A percentile compares a stretch with the other conserved stretches of the same genome.
phyloP scores from a whole-genome alignment of 2,888 invertebrate species.

The Odontomyia ornata region DNA sequence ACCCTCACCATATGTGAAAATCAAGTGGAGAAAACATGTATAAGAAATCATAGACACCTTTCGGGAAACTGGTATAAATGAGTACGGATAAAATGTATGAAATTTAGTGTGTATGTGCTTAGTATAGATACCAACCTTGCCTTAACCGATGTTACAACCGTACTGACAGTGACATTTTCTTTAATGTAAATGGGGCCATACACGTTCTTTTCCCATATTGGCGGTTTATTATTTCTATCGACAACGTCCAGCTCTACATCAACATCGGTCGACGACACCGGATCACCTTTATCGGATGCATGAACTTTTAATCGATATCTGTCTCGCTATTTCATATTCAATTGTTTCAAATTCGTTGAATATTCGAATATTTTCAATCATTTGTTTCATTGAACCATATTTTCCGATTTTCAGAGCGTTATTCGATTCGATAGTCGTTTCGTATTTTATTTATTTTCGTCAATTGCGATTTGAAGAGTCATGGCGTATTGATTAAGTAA shows the following conservation, averaged over 20 bases:
- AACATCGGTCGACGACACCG: slow-evolving; percentile 93
- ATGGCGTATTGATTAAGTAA: slow-evolving; percentile 53
- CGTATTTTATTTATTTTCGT: slow-evolving; percentile 39
- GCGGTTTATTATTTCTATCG: slow-evolving; percentile 98
- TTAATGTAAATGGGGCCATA: slow-evolving; percentile 98
- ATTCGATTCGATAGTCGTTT: no score
- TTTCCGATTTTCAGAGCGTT: slow-evolving; percentile 36
- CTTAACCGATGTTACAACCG: slow-evolving; percentile 97
- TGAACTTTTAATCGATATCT: slow-evolving; percentile 95
- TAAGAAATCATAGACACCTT: not conserved
- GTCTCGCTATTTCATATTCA: slow-evolving; percentile 78
- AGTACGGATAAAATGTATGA: not conserved
- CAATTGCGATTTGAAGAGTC: slow-evolving; percentile 39
- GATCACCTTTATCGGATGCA: slow-evolving; percentile 94
- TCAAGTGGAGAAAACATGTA: not conserved
- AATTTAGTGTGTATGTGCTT: slow-evolving; percentile 15
- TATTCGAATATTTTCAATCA: slow-evolving; percentile 5
- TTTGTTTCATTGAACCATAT: slow-evolving; percentile 10
- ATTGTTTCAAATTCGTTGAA: slow-evolving; percentile 38
- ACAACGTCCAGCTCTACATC: slow-evolving; percentile 98
- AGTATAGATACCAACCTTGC: slow-evolving; percentile 86
- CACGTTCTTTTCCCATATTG: slow-evolving; percentile 93
- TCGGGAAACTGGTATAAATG: not conserved
- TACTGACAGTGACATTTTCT: slow-evolving; percentile 99
- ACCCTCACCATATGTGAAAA: not conserved